Evolutionary conservation across 2,888 invertebrate genomes (phyloP), one percentile per base, ranked within the genome.

Genomic region (Arctia plantaginis): DNA sequence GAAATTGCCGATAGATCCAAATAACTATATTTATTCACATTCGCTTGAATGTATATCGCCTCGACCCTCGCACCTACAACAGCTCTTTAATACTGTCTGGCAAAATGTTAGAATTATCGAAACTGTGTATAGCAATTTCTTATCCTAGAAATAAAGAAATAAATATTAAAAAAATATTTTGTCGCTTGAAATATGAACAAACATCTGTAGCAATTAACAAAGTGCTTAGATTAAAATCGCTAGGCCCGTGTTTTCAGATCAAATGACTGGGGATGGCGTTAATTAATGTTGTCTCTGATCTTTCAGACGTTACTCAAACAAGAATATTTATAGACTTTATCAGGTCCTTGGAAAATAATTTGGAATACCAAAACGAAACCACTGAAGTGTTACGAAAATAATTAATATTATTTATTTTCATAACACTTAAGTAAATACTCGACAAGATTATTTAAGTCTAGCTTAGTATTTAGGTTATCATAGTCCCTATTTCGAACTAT

Each of bases 211-310:
- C 75, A 79, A 82, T 72, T 75, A 72, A 77, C 55, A 71, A 77
- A 72, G 72, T 72, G 59, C 75, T 66, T 74, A 80, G 77, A 80
- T 85, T 69, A 77, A 35, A 66, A 74, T 69, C 71, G 66, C 67
- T 51, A 73, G 44, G 23, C 1, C 47, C 33, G 65, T 75, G 65
- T 69, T 70, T 69, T 73, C 75, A 74, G 83, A 86, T 83, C 85
- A 79, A 83, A 83, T 84, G 83, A 82, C 79, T 76, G 75, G 74
- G 76, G 69, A 47, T 73, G 69, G 76, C 75, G 69, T 75, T 82
- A 83, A 88, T 88, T 86, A 87, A 88, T 85, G 85, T 83, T 74
- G 77, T 81, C 83, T 84, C 81, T 80, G 79, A 82, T 82, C 81
- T 81, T 80, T 76, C 76, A 73, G 80, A 82, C 83, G 85, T 87